Conservation (phyloP, 2,797 vertebrate species). For the Eupleurogrammus muticus region DNA sequence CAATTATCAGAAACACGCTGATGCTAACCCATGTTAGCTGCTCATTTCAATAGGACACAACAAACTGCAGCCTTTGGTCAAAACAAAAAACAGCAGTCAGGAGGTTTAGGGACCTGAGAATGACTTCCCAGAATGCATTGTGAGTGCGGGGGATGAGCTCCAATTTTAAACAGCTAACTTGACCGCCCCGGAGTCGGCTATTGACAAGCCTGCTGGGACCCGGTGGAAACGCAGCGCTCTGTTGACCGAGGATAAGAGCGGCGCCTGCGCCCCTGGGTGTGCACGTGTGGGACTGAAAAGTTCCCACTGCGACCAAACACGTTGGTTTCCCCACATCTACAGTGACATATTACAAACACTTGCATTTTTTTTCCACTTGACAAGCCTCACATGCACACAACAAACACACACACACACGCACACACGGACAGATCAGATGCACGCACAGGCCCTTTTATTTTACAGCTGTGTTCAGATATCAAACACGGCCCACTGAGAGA, state of each 20-base stretch:
- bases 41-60: not conserved
- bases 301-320: conserved; percentile 14
- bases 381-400: conserved; percentile 29
- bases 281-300: conserved; percentile 11
- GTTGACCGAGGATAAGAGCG: conserved; percentile 44
- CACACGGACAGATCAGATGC: conserved; percentile 8
- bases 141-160: conserved; percentile 42
- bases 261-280: not conserved
- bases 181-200: conserved; percentile 59
- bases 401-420: conserved; percentile 30
- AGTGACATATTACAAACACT: conserved; percentile 39
- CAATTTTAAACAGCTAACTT: conserved; percentile 64
- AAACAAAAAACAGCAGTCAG: conserved; percentile 19
- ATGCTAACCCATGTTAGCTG: too few species aligned
- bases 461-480: conserved; percentile 78
- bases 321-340: conserved; percentile 35
- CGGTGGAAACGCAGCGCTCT: conserved; percentile 53
- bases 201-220: conserved; percentile 56
- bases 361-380: conserved; percentile 29
- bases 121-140: conserved; percentile 38
- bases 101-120: conserved; percentile 7
- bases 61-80: not conserved
- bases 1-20: too few species aligned
- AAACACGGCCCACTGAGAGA: conserved; percentile 70
- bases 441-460: conserved; percentile 43